These are phyloP conservation scores for Orcinus orca DNA, from an alignment of 2,113 vertebrate genomes.

Conservation along the genomic window DNA sequence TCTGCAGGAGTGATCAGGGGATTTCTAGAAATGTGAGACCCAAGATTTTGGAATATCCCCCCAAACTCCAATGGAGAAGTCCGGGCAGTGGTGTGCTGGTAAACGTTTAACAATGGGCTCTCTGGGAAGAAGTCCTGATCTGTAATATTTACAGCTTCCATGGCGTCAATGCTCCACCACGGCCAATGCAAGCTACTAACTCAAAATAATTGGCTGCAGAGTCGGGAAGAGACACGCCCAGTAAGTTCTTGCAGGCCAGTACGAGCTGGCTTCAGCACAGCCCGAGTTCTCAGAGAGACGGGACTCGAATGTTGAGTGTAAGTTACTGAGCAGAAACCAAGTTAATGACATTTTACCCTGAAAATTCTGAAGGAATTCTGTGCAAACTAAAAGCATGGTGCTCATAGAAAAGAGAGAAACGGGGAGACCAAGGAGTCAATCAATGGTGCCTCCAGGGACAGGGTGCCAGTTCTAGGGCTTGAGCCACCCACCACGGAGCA, in stretches of 20 bases:
- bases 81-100: neutral
- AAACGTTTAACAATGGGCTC: neutral
- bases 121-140: neutral
- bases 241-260: neutral
- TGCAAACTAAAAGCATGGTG: neutral
- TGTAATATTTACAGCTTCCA: accelerated
- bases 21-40: neutral
- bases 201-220: too few relatives aligned
- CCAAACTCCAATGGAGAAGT: neutral
- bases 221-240: accelerated
- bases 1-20: neutral
- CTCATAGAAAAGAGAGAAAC: neutral
- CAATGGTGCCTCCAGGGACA: neutral
- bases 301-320: neutral
- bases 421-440: too few relatives aligned
- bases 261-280: neutral
- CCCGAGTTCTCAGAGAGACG: neutral
- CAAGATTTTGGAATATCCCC: neutral
- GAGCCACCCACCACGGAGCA: accelerated
- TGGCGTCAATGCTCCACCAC: neutral
- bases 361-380: neutral
- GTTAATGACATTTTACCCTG: neutral
- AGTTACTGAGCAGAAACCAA: neutral
- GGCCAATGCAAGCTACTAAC: neutral
- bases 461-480: neutral